Evolutionary conservation across 2,113 vertebrate species (phyloP).

Genomic region (Cettia cetti): DNA sequence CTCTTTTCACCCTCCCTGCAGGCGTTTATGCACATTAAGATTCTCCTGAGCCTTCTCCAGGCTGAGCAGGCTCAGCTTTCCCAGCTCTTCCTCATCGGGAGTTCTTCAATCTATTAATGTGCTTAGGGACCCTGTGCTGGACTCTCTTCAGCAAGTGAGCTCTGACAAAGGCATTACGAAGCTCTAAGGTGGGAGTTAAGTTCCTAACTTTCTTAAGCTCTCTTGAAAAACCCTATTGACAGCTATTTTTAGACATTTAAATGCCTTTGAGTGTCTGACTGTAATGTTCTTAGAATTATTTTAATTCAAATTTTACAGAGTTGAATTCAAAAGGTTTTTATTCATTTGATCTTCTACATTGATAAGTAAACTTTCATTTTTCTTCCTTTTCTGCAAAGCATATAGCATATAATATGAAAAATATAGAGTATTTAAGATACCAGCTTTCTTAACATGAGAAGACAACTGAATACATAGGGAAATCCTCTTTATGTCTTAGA

Average conservation of each 20-base stretch:
- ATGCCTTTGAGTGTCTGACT: not conserved
- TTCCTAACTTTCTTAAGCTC: not conserved
- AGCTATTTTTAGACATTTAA: not conserved
- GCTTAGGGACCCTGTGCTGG: not conserved
- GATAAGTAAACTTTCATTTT: not conserved
- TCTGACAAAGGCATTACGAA: not conserved
- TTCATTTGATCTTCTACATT: not conserved
- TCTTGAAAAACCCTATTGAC: not conserved
- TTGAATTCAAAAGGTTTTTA: not conserved
- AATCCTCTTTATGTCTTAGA: not conserved
- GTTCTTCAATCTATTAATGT: not conserved
- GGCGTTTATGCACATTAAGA: not conserved
- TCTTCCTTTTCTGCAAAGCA: not conserved
- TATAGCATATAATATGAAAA: not conserved
- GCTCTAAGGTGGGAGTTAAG: not conserved
- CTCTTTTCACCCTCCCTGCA: not conserved
- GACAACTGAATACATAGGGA: not conserved
- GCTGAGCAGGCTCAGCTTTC: not conserved
- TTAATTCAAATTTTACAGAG: not conserved
- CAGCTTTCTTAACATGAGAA: not conserved
- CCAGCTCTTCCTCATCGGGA: not conserved
- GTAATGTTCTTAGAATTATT: not conserved
- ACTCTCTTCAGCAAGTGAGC: not conserved
- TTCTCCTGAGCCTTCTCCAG: not conserved
- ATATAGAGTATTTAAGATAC: not conserved